phyloP scores from a whole-genome alignment of 1,140 invertebrate genomes.

The Drosophila leontia region DNA sequence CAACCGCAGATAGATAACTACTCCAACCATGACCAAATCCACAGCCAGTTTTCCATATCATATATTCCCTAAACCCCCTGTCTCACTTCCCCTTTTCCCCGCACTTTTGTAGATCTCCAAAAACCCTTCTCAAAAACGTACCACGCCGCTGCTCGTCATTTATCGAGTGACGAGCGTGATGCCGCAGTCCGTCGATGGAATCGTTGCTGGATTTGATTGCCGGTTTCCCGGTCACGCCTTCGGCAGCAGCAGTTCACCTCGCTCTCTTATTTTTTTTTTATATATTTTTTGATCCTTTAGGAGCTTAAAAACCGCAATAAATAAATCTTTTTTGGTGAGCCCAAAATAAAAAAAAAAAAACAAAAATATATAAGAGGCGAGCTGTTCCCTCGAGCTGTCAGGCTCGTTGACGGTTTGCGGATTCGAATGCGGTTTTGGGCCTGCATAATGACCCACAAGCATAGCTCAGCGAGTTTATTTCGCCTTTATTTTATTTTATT shows the following conservation, averaged over 20 bases:
- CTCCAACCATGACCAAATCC: background rate
- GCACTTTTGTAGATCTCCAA: background rate
- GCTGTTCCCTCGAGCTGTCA: conserved; percentile 36
- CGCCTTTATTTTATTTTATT: conserved; percentile 31
- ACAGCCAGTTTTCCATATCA: background rate
- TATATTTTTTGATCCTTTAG: background rate
- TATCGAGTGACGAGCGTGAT: conserved; percentile 42
- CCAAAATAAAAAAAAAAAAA: conserved; percentile 23
- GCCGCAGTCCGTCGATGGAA: conserved; percentile 43
- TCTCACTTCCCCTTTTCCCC: too few species aligned
- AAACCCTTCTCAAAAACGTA: conserved; percentile 11
- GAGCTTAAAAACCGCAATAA: conserved; percentile 77
- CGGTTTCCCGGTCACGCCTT: conserved; percentile 35
- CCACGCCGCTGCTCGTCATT: conserved; percentile 16
- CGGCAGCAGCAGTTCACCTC: conserved; percentile 1
- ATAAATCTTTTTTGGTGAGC: conserved; percentile 74
- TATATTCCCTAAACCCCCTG: background rate
- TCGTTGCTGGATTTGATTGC: conserved; percentile 38
- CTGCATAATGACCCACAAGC: conserved; percentile 79
- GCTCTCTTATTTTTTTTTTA: background rate
- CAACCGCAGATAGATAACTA: background rate
- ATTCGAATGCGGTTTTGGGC: conserved; percentile 41
- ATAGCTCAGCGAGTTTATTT: conserved; percentile 58
- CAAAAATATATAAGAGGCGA: background rate
- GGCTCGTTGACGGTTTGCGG: conserved; percentile 32